Evolutionary conservation across 2,888 invertebrate genomes (phyloP).

Genomic region (Drosophila rubida): DNA sequence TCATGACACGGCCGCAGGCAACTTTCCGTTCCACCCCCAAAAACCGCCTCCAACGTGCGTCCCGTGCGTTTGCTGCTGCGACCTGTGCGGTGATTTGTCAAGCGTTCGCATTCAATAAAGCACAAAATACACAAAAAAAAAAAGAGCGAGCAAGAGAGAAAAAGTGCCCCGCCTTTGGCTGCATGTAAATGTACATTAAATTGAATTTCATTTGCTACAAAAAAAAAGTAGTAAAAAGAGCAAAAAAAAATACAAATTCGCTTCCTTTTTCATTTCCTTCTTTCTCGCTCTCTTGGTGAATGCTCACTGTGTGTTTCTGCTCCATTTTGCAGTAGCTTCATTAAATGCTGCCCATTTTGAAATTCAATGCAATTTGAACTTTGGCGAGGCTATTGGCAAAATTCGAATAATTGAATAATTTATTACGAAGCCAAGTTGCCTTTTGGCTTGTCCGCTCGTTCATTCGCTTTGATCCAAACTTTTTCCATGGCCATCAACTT

Average conservation of each 20-base stretch:
- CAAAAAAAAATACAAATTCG: constrained; percentile 1
- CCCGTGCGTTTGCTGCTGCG: constrained; percentile 11
- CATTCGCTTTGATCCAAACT: constrained; percentile 33
- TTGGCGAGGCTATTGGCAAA: constrained; percentile 49
- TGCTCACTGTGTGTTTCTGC: constrained; percentile 46
- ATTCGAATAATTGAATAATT: constrained; percentile 77
- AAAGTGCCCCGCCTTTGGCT: constrained; percentile 51
- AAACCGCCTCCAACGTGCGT: not conserved
- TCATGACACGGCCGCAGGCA: constrained; percentile 74
- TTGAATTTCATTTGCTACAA: constrained; percentile 64
- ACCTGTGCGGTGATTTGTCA: constrained; percentile 72
- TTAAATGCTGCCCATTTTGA: constrained; percentile 74
- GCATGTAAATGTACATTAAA: constrained; percentile 77
- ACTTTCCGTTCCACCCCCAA: not conserved
- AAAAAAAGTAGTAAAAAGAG: constrained; percentile 5
- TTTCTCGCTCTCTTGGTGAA: constrained; percentile 7
- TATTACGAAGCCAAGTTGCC: constrained; percentile 56
- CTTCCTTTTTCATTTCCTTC: constrained; percentile 23
- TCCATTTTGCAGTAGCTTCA: constrained; percentile 69
- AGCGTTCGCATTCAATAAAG: constrained; percentile 66
- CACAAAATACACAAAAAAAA: constrained; percentile 16
- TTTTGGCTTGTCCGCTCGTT: constrained; percentile 41
- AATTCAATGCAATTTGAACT: constrained; percentile 79
- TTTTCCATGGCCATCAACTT: constrained; percentile 36
- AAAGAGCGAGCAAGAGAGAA: not conserved